Evolutionary conservation across 1,140 invertebrate genomes (phyloP), one percentile per base, ranked within the genome.

Genomic region (Musca domestica): DNA sequence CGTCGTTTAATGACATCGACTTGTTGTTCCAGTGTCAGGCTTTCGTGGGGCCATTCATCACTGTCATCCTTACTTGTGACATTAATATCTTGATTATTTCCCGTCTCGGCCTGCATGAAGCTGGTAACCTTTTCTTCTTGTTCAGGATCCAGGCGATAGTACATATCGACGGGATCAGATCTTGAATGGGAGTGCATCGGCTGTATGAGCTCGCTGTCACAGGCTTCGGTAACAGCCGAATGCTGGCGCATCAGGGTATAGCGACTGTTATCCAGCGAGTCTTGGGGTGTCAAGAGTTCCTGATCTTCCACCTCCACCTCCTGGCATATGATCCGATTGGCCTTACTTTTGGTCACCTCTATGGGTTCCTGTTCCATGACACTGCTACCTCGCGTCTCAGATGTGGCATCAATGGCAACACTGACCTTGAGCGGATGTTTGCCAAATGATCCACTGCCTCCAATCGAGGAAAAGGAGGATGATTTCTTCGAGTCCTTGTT

Each of bases 381-480:
- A 52, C 90, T 91, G 67, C 86, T 85, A 3, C 89, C 90, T 70
- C 90, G 84, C 2, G 88, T 88, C 4, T 87, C 85, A 23, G 90
- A 89, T 7, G 91, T 92, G 0, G 90, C 91, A 80, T 92, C 90
- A 17, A 92, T 84, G 0, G 86, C 90, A n/a, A 90, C 87, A 0
- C 88, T 91, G 6, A 91, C 88, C 81, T 92, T 91, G 48, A 86
- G 86, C 0, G 84, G 82, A 71, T 86, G 86, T 17, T 71, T 73
- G 30, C 82, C 77, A 67, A 79, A 81, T 9, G 81, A 76, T 9
- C 69, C 69, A 69, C 75, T 75, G 71, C 77, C 74, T 69, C 83
- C 80, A 76, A 83, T 81, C 22, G 80, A 81, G 2, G 69, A 61
- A 25, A 66, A 77, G 80, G 34, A 73, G 81, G 71, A 77, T 20